Evolutionary conservation across 2,113 vertebrate species (phyloP), one percentile per base, ranked within the genome.

Genomic region (Mormyrus lacerda): DNA sequence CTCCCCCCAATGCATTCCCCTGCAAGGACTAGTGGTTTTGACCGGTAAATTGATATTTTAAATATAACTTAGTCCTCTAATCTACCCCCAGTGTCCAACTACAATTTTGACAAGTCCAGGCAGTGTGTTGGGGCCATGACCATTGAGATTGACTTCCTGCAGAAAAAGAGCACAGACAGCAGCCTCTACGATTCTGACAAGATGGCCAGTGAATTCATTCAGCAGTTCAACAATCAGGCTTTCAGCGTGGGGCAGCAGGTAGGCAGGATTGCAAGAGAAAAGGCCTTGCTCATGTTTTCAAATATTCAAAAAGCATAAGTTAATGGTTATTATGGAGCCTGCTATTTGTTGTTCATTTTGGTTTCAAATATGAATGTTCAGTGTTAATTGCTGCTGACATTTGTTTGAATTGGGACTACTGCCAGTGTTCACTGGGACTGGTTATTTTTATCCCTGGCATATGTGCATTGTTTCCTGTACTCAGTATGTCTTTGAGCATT

Each of bases 171-270:
- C 90, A 96, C 98, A 0, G 98, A 99, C 94, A 97, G 97, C 73
- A 98, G 97, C 87, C 97, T 98, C 0, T 99, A 99, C 0, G 98
- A 99, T 92, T 98, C 98, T 0, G 98, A 99, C 93, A 98, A 97
- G 94, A 99, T 99, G 98, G 98, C 98, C 0, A 96, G 96, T 0
- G 98, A 99, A 82, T 99, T 99, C 91, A 98, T 99, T 93, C 98
- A 99, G 91, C 98, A 98, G 92, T 99, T 99, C 94, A 99, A 98
- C 96, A 99, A 96, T 95, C 98, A 99, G 91, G 95, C 94, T 8
- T 99, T 99, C 93, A 97, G 97, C 0, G 95, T 98, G 88, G 97
- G 97, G 42, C 98, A 99, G 91, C 98, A 99, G 98, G 98, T 99
- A 87, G 27, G 10, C 61, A 39, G 6, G 24, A 21, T 58, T 58